Percentiles rank a stretch among this genome's conserved stretches.
These are phyloP conservation scores for Drosophila baimaii DNA, from an alignment of 1,140 invertebrate species.

Conservation along the genomic window DNA sequence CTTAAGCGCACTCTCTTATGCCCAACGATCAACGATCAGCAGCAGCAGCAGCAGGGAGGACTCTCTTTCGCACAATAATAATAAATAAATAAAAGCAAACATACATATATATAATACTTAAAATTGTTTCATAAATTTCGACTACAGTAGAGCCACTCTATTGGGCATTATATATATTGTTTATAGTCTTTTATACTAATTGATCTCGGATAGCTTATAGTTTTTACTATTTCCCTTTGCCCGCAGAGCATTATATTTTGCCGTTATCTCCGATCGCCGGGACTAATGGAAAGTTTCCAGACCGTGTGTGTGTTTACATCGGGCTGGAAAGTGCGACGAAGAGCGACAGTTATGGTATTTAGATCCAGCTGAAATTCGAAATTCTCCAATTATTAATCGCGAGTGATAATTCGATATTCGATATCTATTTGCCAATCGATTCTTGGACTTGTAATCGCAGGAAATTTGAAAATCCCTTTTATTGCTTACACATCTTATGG, in stretches of 20 bases:
- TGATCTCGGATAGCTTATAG: constrained; percentile 11
- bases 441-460: too few species aligned
- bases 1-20: constrained; percentile 19
- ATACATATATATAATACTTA: constrained; percentile 1
- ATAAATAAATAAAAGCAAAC: constrained; percentile 20
- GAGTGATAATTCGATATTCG: neutral
- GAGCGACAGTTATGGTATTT: constrained; percentile 11
- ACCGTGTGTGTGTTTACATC: constrained; percentile 28
- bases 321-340: constrained; percentile 9
- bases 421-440: neutral
- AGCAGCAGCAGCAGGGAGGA: neutral
- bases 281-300: constrained; percentile 39
- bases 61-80: constrained; percentile 25
- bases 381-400: neutral
- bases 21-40: constrained; percentile 3
- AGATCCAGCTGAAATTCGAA: neutral
- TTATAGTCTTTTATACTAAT: neutral
- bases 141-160: constrained; percentile 39
- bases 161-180: neutral
- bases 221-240: constrained; percentile 15
- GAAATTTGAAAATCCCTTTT: neutral
- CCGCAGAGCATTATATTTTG: constrained; percentile 16
- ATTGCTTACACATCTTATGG: neutral
- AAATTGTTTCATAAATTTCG: constrained; percentile 60
- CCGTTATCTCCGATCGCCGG: constrained; percentile 26